Base-by-base conservation (phyloP, 2,888 invertebrate genomes). In the Drosophila eohydei region DNA sequence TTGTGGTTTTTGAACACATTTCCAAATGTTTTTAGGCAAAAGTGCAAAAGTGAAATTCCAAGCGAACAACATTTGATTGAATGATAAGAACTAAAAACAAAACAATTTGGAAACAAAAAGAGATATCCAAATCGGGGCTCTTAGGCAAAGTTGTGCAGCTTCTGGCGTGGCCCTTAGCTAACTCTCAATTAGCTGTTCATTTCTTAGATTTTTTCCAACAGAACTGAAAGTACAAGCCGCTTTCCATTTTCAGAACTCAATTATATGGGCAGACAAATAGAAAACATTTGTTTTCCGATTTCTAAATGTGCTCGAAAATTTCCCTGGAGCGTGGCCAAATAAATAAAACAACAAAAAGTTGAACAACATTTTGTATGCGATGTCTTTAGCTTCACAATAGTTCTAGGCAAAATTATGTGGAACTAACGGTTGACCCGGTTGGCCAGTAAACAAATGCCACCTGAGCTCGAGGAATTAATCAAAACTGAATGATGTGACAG, bases 371-470 rank as follows among this genome's bases (percentile, higher is more conserved):
- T 75, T 57, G 3, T 32, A 57, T 44, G 51, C 21, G 12, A 21
- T 11, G 9, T 43, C 50, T 55, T 36, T 26, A 36, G n/a, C 54
- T 67, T 62, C 59, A 61, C 64, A 57, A 70, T 54, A 67, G 58
- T 62, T 70, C 21, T 63, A 57, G 14, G 40, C 71, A 63, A 77
- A 77, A 77, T 68, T 78, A 71, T 76, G 61, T 74, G 52, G 57
- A 70, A 71, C 76, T 86, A 84, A 78, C 84, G 88, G 84, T 85
- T 73, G 88, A 54, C 66, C 65, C 44, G 82, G 34, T 73, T 86
- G 36, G 6, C 1, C 9, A 1, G 14, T 46, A 55, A 61, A 55
- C 65, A 67, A 79, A 68, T 48, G 48, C 58, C 51, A 48, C 32
- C 12, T 21, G 50, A 26, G 12, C 57, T 9, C 16, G 40, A 38